Evolutionary conservation across 2,113 vertebrate species (phyloP).

Genomic region (Origma solitaria): DNA sequence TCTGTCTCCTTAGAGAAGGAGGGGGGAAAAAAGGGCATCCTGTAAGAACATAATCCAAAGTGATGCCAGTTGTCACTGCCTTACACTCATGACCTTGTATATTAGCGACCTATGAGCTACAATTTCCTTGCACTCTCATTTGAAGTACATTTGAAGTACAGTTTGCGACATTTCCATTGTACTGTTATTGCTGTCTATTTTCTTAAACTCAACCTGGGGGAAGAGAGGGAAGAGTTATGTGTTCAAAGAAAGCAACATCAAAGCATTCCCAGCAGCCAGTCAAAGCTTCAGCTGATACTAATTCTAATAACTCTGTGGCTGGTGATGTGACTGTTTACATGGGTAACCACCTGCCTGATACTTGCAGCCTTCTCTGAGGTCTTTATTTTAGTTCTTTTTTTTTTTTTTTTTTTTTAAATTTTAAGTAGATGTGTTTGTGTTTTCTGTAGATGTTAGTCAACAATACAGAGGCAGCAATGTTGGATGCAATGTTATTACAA

Average conservation of each 20-base stretch:
- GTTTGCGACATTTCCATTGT: not conserved
- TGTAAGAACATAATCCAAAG: not conserved
- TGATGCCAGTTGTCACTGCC: not conserved
- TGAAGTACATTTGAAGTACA: not conserved
- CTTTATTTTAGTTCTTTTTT: not conserved
- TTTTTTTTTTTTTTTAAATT: not conserved
- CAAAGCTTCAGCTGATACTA: not conserved
- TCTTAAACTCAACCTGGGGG: not conserved
- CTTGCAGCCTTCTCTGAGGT: not conserved
- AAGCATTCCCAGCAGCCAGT: not conserved
- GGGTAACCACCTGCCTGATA: not conserved
- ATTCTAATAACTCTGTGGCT: not conserved
- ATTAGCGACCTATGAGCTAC: not conserved
- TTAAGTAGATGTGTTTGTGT: not conserved
- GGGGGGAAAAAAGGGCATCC: not conserved
- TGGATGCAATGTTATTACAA: not conserved
- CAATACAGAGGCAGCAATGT: not conserved
- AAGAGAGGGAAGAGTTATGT: not conserved
- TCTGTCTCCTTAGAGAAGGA: not conserved
- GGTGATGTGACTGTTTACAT: not conserved
- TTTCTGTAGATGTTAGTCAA: not conserved
- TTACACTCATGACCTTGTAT: not conserved
- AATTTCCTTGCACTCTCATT: not conserved
- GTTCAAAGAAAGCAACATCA: not conserved
- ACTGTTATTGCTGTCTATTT: not conserved